These are phyloP conservation scores for Euphonia xanthogaster DNA, from an alignment of 2,797 vertebrate genomes.

Conservation along the genomic window DNA sequence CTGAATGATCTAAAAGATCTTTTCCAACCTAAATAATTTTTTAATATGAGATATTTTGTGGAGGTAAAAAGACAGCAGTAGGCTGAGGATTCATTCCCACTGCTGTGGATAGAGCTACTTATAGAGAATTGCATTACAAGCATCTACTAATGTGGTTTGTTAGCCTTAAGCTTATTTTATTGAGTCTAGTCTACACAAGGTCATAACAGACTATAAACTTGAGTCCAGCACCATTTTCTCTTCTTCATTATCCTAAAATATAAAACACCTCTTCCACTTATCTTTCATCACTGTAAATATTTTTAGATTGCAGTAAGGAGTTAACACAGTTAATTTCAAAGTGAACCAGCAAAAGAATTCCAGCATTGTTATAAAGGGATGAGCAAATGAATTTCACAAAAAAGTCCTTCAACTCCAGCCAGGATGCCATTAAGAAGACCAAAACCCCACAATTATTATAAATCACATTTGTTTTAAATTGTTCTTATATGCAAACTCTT, in stretches of 20 bases:
- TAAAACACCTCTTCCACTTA: neutral
- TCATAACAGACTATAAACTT: neutral
- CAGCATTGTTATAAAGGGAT: neutral
- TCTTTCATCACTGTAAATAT: neutral
- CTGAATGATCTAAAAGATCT: neutral
- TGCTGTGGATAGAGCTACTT: neutral
- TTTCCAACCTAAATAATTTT: neutral
- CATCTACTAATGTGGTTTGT: neutral
- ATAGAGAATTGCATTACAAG: neutral
- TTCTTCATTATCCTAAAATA: neutral
- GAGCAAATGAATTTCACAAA: neutral
- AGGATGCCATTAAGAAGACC: neutral
- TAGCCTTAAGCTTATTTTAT: neutral
- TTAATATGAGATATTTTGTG: neutral
- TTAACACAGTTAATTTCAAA: neutral
- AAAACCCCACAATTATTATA: neutral
- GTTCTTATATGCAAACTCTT: neutral
- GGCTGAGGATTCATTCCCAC: neutral
- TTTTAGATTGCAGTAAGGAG: neutral
- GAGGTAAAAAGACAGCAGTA: neutral
- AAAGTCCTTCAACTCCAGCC: neutral
- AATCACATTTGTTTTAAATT: neutral
- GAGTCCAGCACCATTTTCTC: neutral
- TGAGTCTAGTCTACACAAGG: neutral
- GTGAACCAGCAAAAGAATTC: neutral